A percentile compares a stretch with the other conserved stretches of the same genome.
Conservation (phyloP, 2,797 vertebrate species). For the Cirrhinus mrigala region DNA sequence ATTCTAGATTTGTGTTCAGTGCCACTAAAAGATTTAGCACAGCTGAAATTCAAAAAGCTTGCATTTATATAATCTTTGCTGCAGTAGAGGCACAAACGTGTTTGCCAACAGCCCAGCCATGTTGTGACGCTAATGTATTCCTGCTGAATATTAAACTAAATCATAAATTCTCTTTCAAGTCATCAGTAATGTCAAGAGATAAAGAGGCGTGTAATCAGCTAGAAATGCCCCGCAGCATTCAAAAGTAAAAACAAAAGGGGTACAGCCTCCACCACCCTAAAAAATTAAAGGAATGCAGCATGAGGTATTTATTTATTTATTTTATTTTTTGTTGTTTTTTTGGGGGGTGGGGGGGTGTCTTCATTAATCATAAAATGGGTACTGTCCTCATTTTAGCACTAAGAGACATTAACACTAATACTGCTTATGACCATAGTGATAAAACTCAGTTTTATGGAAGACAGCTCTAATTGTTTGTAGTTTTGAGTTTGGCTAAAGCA, state of each 20-base stretch:
- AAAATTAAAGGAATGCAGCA: constrained; percentile 21
- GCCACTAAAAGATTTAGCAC: constrained; percentile 48
- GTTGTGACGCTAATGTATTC: constrained; percentile 73
- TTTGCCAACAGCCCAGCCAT: constrained; percentile 49
- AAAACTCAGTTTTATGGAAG: background rate
- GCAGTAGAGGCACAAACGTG: constrained; percentile 14
- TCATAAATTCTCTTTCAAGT: constrained; percentile 83
- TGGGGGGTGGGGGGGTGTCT: background rate
- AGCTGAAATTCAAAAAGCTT: constrained; percentile 21
- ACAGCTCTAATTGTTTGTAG: background rate
- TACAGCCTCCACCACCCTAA: constrained; percentile 17
- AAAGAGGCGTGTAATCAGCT: constrained; percentile 74
- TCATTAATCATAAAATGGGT: constrained; percentile 15
- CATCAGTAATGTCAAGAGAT: constrained; percentile 71
- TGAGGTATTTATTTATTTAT: background rate
- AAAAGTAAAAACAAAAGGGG: constrained; percentile 47
- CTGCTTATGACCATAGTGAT: background rate
- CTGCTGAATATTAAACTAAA: constrained; percentile 80
- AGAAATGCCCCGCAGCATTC: constrained; percentile 69
- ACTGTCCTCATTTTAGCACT: constrained; percentile 34
- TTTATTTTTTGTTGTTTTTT: no score
- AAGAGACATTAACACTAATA: constrained; percentile 7
- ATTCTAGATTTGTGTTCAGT: constrained; percentile 12
- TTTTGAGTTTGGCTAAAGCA: background rate
- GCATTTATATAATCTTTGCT: constrained; percentile 58